phyloP scores from a whole-genome alignment of 2,113 vertebrate species.

The Propithecus coquereli region DNA sequence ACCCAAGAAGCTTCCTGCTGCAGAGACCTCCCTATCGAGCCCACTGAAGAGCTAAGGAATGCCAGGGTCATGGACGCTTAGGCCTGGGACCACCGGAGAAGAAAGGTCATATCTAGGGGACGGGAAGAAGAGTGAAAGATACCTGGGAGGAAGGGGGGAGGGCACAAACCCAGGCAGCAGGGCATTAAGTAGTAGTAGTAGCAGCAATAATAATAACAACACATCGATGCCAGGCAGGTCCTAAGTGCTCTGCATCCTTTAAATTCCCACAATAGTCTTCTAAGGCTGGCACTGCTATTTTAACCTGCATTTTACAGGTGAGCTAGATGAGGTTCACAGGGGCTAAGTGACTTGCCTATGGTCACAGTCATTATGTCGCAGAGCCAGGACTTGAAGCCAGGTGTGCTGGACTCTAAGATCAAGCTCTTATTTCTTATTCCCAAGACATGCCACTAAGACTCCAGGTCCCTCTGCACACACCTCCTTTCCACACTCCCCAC shows the following conservation, averaged over 20 bases:
- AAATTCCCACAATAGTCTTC: background rate
- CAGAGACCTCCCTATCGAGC: background rate
- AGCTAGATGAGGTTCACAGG: background rate
- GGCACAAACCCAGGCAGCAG: background rate
- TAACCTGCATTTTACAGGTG: slow-evolving; percentile 22
- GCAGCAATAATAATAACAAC: background rate
- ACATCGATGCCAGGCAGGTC: background rate
- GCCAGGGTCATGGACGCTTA: background rate
- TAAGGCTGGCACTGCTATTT: background rate
- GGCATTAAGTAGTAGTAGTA: background rate
- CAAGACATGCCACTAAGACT: background rate
- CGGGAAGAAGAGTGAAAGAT: background rate
- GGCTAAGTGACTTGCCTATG: background rate
- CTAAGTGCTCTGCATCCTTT: background rate
- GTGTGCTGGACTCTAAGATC: background rate
- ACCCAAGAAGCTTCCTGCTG: background rate
- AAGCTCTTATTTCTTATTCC: background rate
- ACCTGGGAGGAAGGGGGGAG: background rate
- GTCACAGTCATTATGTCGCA: background rate
- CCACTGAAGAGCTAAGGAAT: background rate
- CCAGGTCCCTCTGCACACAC: background rate
- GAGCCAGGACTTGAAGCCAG: background rate
- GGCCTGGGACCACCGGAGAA: background rate
- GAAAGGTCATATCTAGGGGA: background rate
- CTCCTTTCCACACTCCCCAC: background rate